phyloP scores from a whole-genome alignment of 2,888 invertebrate genomes.

The Eurois occulta region DNA sequence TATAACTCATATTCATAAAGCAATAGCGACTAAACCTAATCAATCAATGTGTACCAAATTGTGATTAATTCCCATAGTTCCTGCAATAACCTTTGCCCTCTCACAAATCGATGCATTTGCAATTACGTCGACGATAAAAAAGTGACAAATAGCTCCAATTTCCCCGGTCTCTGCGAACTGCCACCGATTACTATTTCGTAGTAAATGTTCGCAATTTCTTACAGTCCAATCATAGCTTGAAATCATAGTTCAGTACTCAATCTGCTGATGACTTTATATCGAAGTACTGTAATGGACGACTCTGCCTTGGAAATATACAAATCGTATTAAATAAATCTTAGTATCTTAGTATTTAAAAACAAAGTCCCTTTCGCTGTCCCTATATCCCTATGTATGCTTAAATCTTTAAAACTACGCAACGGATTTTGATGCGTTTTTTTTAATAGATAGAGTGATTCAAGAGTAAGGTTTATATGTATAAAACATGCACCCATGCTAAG shows the following conservation, averaged over 20 bases:
- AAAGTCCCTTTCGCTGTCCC: too few species aligned
- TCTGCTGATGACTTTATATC: slow-evolving; percentile 3
- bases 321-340: background rate
- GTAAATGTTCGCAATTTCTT: slow-evolving; percentile 55
- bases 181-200: slow-evolving; percentile 43
- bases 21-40: background rate
- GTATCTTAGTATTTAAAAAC: too few species aligned
- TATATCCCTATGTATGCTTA: too few species aligned
- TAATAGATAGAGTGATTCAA: too few species aligned
- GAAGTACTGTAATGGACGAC: background rate
- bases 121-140: slow-evolving; percentile 43
- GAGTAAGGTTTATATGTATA: too few species aligned
- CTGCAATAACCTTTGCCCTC: background rate
- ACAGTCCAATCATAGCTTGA: slow-evolving; percentile 23
- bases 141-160: slow-evolving; percentile 38
- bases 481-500: too few species aligned
- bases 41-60: slow-evolving; percentile 4
- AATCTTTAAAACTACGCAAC: too few species aligned
- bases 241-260: slow-evolving; percentile 28
- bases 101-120: slow-evolving; percentile 27
- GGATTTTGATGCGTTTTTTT: too few species aligned
- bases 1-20: too few species aligned
- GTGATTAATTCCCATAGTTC: slow-evolving; percentile 6
- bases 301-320: background rate
- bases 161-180: slow-evolving; percentile 13